Base-by-base conservation (phyloP, 2,797 vertebrate species). In the Enteromius unitaeniatus region DNA sequence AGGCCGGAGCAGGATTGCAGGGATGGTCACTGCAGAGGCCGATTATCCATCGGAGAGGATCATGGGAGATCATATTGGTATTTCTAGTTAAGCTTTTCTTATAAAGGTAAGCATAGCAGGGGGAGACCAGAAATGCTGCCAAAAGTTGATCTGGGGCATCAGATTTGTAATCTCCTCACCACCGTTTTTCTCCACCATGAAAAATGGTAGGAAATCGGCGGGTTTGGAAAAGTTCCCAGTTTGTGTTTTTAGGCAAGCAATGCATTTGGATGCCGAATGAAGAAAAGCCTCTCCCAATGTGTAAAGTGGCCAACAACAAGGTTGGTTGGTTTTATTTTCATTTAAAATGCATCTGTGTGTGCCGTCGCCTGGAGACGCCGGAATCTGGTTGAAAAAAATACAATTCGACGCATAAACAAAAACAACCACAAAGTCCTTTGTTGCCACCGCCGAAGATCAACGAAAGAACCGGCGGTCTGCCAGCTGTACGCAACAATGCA, bases 81-180 rank as follows among this genome's bases (percentile, higher is more conserved):
- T 82, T 75, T 75, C 72, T 82, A 65, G 74, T 70, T 70, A 77
- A 83, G 74, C 82, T 83, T 83, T 78, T 69, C 53, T 62, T 83
- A 47, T 62, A 55, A 31, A 78, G 49, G 74, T 78, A 78, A 70
- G 82, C 37, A n/a, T 58, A 49, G 49, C 34, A 31, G 62, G 64
- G 64, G 51, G 60, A 67, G 45, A n/a, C 19, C 62, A 51, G 42
- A 60, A n/a, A 21, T 8, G 64, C 62, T 45, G 49, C 34, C 47
- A 45, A 77, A 77, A 77, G 15, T 62, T 82, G 42, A 75, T 82
- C 81, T 40, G 37, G 19, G 23, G 60, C 62, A 67, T 82, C 72
- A 67, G 81, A 82, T 76, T 75, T 82, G 72, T 82, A 82, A 81
- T 82, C 73, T 82, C 60, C 45, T 73, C 77, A 78, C 60, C 77